Conservation (phyloP, 1,140 invertebrate genomes). For the Euura lappo region DNA sequence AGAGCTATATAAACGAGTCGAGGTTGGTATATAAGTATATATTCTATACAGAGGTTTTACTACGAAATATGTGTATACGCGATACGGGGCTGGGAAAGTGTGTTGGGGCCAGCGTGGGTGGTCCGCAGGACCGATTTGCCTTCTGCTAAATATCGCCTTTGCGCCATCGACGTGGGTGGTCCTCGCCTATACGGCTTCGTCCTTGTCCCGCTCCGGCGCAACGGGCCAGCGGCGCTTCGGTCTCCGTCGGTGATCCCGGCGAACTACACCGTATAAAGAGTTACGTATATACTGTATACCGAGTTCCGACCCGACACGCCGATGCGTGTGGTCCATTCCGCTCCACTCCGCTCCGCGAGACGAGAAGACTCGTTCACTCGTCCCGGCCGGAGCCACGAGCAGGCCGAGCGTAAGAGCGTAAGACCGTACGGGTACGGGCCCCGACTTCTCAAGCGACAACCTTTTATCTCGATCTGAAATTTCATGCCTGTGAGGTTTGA, state of each 20-base stretch:
- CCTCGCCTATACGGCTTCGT: slow-evolving; percentile 10
- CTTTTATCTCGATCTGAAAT: neutral
- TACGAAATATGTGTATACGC: neutral
- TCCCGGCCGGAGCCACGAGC: no score
- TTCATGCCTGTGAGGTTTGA: slow-evolving; percentile 1
- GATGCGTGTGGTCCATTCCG: slow-evolving; percentile 44
- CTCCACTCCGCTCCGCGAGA: neutral
- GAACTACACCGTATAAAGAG: slow-evolving; percentile 14
- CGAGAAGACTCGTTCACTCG: no score
- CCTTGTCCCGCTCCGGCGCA: neutral
- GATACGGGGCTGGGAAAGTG: slow-evolving; percentile 4
- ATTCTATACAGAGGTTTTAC: neutral
- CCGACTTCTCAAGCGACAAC: neutral
- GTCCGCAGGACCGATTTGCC: slow-evolving; percentile 55
- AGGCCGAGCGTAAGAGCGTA: no score
- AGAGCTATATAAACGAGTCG: no score
- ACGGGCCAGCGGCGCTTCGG: neutral
- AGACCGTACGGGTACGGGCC: neutral
- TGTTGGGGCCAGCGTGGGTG: slow-evolving; percentile 46
- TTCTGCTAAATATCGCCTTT: slow-evolving; percentile 61
- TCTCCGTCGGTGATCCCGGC: slow-evolving; percentile 8
- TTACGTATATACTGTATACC: slow-evolving; percentile 7
- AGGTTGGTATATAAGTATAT: neutral
- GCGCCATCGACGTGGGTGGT: slow-evolving; percentile 58
- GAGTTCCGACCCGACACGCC: slow-evolving; percentile 3